Percentiles rank a stretch among this genome's conserved stretches.
phyloP scores from a whole-genome alignment of 2,113 vertebrate species.

The Hemiprocne comata region DNA sequence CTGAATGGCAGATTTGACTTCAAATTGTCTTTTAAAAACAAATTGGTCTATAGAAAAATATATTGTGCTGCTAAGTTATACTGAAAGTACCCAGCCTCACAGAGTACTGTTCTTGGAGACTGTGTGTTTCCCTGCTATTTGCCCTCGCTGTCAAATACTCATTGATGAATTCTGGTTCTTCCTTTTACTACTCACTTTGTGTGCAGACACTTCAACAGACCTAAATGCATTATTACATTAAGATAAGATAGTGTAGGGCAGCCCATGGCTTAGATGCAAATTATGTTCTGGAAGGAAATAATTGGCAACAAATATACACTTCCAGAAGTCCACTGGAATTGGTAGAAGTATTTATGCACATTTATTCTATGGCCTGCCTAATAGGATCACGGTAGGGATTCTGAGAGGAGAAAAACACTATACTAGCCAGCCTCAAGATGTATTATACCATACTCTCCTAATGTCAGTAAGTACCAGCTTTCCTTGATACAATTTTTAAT shows the following conservation, averaged over 20 bases:
- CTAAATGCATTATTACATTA: neutral
- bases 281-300: neutral
- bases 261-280: neutral
- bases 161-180: neutral
- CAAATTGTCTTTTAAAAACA: neutral
- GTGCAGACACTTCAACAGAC: neutral
- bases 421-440: neutral
- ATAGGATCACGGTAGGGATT: neutral
- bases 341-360: neutral
- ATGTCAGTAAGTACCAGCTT: neutral
- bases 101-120: neutral
- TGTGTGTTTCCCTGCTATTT: neutral
- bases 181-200: neutral
- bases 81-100: neutral
- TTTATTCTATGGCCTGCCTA: neutral
- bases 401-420: neutral
- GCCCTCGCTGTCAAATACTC: neutral
- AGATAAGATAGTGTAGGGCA: neutral
- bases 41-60: neutral
- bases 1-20: neutral
- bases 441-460: neutral
- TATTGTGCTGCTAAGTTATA: neutral
- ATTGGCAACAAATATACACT: neutral
- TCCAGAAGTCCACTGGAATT: neutral
- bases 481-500: neutral